phyloP scores from a whole-genome alignment of 2,888 invertebrate species.

The Hypercompe scribonia region DNA sequence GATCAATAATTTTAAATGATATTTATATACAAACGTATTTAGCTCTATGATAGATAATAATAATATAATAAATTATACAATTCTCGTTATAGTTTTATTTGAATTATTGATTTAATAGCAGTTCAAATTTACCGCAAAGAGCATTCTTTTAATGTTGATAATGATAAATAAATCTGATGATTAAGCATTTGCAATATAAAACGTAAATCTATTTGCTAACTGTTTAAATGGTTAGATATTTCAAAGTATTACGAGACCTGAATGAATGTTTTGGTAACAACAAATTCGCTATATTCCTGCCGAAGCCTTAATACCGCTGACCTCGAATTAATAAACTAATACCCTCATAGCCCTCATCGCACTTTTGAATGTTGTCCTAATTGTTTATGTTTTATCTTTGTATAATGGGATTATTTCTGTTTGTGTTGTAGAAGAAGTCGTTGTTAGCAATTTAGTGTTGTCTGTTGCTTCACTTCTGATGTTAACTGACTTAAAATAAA shows the following conservation, averaged over 20 bases:
- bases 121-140: too few relatives aligned
- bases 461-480: not conserved
- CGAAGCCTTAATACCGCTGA: conserved; percentile 57
- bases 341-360: conserved; percentile 40
- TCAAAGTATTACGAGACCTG: conserved; percentile 8
- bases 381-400: conserved; percentile 45
- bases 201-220: not conserved
- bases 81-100: too few relatives aligned
- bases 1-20: too few relatives aligned
- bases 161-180: not conserved
- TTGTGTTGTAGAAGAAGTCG: not conserved
- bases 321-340: conserved; percentile 62
- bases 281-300: conserved; percentile 55
- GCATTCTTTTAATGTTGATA: too few relatives aligned
- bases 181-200: not conserved
- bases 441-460: not conserved
- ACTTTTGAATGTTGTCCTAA: conserved; percentile 41
- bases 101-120: too few relatives aligned
- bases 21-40: too few relatives aligned
- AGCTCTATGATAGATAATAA: too few relatives aligned
- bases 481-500: not conserved
- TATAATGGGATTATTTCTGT: conserved; percentile 38
- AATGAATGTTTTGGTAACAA: conserved; percentile 23
- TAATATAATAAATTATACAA: too few relatives aligned
- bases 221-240: not conserved